Evolutionary conservation across 2,797 vertebrate genomes (phyloP), one percentile per base, ranked within the genome.

Genomic region (Mormyrus proboscirostris): DNA sequence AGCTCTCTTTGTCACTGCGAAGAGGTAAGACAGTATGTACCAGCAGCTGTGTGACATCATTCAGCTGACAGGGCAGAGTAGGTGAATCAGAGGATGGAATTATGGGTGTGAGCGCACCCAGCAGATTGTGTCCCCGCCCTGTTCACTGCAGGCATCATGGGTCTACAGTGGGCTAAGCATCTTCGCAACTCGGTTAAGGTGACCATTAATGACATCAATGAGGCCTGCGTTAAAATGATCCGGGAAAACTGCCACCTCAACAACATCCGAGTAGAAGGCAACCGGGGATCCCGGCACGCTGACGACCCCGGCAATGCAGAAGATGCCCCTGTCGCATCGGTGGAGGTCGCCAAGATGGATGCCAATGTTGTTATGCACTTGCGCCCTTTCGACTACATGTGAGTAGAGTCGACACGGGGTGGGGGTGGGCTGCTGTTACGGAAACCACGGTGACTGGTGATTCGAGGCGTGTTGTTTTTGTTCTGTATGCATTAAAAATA

Each of bases 291-390:
- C 50, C 93, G 93, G 33, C 96, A 95, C 51, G 93, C 95, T 0
- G 96, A 96, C 0, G 94, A 89, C 19, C n/a, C 92, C 0, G 89
- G 84, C 2, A 90, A 93, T 0, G 93, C 89, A 1, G 88, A 95
- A 55, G 93, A 90, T 55, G 93, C 91, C 0, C 94, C 94, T 59
- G 16, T 95, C 25, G 95, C 95, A 25, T 94, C 95, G 0, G 95
- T 99, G 92, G 97, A 98, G 91, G 98, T 99, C 55, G 96, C 96
- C 91, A 97, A 98, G 94, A 98, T 98, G 97, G 98, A 99, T 88
- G 98, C 98, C 92, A 99, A 99, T n/a, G 97, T 99, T 88, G 95
- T 99, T 87, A 97, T 99, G 98, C 98, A 99, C 93, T 94, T 98
- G 92, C 95, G 97, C 90, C 92, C 98, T 9, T 99, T 98, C 91